Evolutionary conservation across 2,113 vertebrate species (phyloP).

Genomic region (Ptilonorhynchus violaceus): DNA sequence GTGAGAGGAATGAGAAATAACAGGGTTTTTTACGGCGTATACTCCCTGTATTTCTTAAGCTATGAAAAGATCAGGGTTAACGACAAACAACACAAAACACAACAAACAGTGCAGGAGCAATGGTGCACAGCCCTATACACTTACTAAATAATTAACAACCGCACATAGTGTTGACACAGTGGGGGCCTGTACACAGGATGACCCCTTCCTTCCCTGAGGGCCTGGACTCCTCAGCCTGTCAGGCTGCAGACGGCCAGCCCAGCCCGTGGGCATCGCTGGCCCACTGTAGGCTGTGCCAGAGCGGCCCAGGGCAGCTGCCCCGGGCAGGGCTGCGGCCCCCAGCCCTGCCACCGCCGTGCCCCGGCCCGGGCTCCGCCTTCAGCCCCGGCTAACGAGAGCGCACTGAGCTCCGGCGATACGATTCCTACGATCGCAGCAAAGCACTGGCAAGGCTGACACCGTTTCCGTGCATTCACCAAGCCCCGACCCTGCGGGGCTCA

Average conservation of each 20-base stretch:
- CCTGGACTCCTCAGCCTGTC: background rate
- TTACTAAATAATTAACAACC: background rate
- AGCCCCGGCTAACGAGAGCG: background rate
- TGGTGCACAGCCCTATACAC: rapidly evolving
- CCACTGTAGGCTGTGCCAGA: background rate
- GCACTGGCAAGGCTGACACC: background rate
- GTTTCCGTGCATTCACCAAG: background rate
- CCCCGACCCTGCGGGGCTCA: background rate
- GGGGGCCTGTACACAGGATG: rapidly evolving
- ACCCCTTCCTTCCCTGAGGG: background rate
- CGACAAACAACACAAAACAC: background rate
- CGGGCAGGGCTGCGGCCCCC: background rate
- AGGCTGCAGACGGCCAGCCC: background rate
- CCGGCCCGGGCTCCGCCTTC: background rate
- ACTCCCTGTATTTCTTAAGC: background rate
- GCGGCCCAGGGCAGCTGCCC: background rate
- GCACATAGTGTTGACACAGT: rapidly evolving
- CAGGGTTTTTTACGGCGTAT: background rate
- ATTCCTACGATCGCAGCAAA: background rate
- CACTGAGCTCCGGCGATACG: rapidly evolving
- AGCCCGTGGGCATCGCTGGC: background rate
- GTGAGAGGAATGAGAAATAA: background rate
- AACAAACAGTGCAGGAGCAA: background rate
- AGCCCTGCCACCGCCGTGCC: background rate
- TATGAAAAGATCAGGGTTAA: background rate